phyloP scores from a whole-genome alignment of 2,888 invertebrate genomes.

The Alcis repandata region DNA sequence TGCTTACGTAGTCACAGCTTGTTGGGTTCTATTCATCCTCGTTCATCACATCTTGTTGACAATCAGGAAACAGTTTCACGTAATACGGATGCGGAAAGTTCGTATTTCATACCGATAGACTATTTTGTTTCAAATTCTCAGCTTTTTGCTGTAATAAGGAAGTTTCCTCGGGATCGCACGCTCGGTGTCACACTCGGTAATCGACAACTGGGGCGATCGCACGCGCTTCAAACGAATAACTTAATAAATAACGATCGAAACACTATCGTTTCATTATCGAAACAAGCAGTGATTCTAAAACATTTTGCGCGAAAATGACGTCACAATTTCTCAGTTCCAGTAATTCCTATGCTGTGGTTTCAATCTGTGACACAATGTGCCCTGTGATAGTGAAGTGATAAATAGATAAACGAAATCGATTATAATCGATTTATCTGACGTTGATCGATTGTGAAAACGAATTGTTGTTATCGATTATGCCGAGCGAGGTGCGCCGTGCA shows the following conservation, averaged over 20 bases:
- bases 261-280: constrained; percentile 15
- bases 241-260: constrained; percentile 41
- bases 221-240: constrained; percentile 51
- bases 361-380: constrained; percentile 14
- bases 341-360: background rate
- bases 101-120: constrained; percentile 36
- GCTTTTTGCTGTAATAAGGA: constrained; percentile 55
- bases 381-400: constrained; percentile 48
- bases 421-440: constrained; percentile 51
- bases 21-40: background rate
- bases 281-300: constrained; percentile 23
- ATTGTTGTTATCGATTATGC: constrained; percentile 57
- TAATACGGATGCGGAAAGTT: constrained; percentile 64
- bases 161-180: constrained; percentile 49
- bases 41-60: constrained; percentile 34
- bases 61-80: constrained; percentile 51
- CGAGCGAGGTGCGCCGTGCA: constrained; percentile 65
- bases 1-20: constrained; percentile 9
- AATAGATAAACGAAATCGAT: constrained; percentile 35
- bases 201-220: constrained; percentile 56
- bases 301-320: constrained; percentile 25
- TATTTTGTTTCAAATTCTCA: constrained; percentile 50
- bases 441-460: constrained; percentile 51
- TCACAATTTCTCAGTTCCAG: constrained; percentile 4
- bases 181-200: constrained; percentile 58